Percentiles rank a stretch among this genome's conserved stretches.
phyloP scores from a whole-genome alignment of 2,888 invertebrate genomes.

The Cremastinae sp. region DNA sequence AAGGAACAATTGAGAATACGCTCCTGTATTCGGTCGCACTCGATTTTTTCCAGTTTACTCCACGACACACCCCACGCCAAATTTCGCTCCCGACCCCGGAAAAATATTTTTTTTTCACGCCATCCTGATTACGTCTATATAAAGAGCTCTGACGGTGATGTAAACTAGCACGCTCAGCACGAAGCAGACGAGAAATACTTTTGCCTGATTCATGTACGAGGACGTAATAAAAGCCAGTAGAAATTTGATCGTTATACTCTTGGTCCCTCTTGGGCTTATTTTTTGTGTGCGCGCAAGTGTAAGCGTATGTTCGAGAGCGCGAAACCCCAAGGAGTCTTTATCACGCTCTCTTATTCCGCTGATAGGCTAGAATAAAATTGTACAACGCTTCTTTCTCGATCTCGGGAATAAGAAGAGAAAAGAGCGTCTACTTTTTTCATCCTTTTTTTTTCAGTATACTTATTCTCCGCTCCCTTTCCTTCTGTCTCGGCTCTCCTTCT shows the following conservation, averaged over 20 bases:
- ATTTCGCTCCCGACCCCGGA: neutral
- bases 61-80: neutral
- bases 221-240: neutral
- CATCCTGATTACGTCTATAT: slow-evolving; percentile 49
- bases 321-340: slow-evolving; percentile 42
- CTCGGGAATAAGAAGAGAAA: neutral
- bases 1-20: slow-evolving; percentile 37
- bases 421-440: slow-evolving; percentile 20
- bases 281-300: neutral
- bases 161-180: slow-evolving; percentile 53
- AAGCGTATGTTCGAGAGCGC: neutral
- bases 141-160: slow-evolving; percentile 48
- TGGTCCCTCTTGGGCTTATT: slow-evolving; percentile 14
- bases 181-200: slow-evolving; percentile 48
- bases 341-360: slow-evolving; percentile 25
- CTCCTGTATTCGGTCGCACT: neutral
- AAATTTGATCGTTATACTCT: slow-evolving; percentile 30
- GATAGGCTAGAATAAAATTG: neutral
- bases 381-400: slow-evolving; percentile 7
- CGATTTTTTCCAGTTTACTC: neutral
- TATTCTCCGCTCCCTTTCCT: neutral
- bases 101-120: slow-evolving; percentile 40
- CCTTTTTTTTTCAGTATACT: slow-evolving; percentile 4
- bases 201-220: slow-evolving; percentile 55
- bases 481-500: too few species aligned